Base-by-base conservation (phyloP, 2,797 vertebrate genomes). In the Meda fulgida region DNA sequence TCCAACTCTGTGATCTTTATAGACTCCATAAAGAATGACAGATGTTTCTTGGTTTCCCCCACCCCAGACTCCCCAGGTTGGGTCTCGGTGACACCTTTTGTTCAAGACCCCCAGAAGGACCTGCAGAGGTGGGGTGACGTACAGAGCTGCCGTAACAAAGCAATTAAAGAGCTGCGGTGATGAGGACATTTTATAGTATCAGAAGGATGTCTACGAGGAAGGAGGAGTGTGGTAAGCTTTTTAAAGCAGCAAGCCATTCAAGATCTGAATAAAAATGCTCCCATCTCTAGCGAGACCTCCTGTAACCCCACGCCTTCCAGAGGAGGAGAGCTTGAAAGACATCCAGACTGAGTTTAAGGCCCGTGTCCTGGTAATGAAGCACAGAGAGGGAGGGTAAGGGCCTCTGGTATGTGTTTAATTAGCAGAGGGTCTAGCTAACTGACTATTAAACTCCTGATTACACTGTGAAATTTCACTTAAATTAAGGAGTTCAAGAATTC, bases 71-170 rank as follows among this genome's bases (percentile, higher is more conserved):
- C 83, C 88, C 86, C 85, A 79, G 84, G 53, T 72, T 88, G 86
- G 70, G 78, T 85, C 70, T 86, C 63, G 26, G 29, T 65, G 31
- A 14, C 26, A 87, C 79, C 60, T 87, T 78, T 38, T 80, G 67
- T 73, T 53, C 34, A 48, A 53, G 29, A 29, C 48, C 67, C 51
- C 31, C 63, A 82, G 83, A 87, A 83, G 90, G 91, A 93, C 91
- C 91, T 93, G 93, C 93, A 93, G 92, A 93, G 92, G 92, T 92
- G 88, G 87, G 90, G 86, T 80, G 87, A 91, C 83, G 75, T 81
- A 80, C 71, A 91, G 92, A 92, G 91, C 90, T 83, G 55, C 73
- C 87, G 90, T 92, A 94, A 93, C 91, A 93, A 94, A 92, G 92
- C 93, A 93, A 93, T 93, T 93, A 93, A 92, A 87, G 77, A 77